Percentiles rank a stretch among this genome's conserved stretches.
These are phyloP conservation scores for Anarsia innoxiella DNA, from an alignment of 2,888 invertebrate species.

Conservation along the genomic window DNA sequence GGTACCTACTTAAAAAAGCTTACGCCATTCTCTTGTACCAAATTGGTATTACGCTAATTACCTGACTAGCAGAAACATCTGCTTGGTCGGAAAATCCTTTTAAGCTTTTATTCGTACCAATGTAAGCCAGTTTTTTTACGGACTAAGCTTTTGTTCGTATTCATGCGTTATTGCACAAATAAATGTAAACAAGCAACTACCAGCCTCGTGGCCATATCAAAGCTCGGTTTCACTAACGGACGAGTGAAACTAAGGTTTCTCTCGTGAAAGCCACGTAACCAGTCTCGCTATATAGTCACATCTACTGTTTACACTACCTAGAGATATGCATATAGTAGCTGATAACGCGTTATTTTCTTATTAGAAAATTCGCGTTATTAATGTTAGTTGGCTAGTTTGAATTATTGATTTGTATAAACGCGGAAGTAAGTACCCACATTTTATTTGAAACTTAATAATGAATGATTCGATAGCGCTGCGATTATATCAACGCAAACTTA, in stretches of 20 bases:
- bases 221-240: constrained; percentile 47
- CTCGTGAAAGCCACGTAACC: constrained; percentile 59
- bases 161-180: constrained; percentile 12
- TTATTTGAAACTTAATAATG: no score
- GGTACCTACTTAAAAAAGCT: no score
- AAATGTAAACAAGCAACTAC: constrained; percentile 17
- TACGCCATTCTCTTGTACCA: background rate
- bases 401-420: no score
- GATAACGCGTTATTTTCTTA: no score
- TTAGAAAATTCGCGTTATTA: no score
- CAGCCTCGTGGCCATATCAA: constrained; percentile 22
- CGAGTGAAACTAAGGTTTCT: constrained; percentile 63
- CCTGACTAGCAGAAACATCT: background rate
- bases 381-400: no score
- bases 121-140: constrained; percentile 3
- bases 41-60: background rate
- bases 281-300: constrained; percentile 26
- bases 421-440: no score
- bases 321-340: constrained; percentile 9
- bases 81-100: background rate
- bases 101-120: background rate
- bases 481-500: constrained; percentile 7
- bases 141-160: constrained; percentile 3
- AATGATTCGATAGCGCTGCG: no score
- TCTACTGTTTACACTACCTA: constrained; percentile 8